These are phyloP conservation scores for Stenotaenia linearis DNA, from an alignment of 2,888 invertebrate genomes.

Conservation along the genomic window DNA sequence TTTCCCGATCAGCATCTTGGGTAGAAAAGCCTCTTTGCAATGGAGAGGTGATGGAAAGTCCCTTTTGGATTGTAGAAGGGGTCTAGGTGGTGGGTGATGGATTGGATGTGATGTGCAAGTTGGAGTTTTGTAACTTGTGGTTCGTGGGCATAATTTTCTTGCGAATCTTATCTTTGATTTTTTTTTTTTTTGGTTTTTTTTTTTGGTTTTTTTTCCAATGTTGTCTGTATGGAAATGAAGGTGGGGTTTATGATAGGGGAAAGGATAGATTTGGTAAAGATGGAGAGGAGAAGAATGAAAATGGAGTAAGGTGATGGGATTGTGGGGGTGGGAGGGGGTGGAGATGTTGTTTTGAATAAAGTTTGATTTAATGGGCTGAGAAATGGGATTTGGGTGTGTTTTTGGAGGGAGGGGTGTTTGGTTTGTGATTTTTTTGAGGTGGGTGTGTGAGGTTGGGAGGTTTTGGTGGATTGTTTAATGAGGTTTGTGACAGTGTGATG, in stretches of 20 bases:
- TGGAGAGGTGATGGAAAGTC: not conserved
- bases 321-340: not conserved
- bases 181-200: not conserved
- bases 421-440: too few species aligned
- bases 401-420: too few species aligned
- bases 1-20: not conserved
- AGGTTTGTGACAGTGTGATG: too few species aligned
- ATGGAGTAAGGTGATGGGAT: not conserved
- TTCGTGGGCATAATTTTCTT: slow-evolving; percentile 9
- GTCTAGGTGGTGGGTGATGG: not conserved
- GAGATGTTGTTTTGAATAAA: not conserved
- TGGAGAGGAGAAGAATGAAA: too few species aligned
- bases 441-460: too few species aligned
- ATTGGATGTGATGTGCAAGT: not conserved
- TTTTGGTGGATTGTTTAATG: too few species aligned
- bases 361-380: not conserved
- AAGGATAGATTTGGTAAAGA: not conserved
- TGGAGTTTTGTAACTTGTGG: not conserved
- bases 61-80: not conserved
- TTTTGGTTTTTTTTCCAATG: not conserved
- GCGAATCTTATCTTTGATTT: not conserved
- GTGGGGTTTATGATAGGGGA: not conserved
- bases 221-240: slow-evolving; percentile 9
- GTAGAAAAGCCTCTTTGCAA: not conserved
- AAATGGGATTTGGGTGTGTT: too few species aligned